Evolutionary conservation across 1,140 invertebrate species (phyloP), one percentile per base, ranked within the genome.

Genomic region (Ylistrum balloti): DNA sequence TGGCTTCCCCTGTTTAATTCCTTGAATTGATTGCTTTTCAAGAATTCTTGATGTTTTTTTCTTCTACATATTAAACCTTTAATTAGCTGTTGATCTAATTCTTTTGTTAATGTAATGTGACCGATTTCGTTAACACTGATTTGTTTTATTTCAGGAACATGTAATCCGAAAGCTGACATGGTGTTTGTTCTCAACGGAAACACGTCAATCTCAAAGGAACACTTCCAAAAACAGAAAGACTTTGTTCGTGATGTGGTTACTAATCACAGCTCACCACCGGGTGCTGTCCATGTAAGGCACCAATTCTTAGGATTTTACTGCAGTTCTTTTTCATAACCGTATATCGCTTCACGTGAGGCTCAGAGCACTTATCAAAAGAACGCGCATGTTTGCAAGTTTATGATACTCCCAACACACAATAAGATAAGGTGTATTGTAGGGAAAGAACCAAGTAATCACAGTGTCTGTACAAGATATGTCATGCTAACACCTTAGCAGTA

Each of bases 101-200:
- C n/a, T 28, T 74, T 74, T 74, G 56, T 74, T 74, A 74, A 74
- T 74, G n/a, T 74, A 28, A 74, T 74, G 56, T 74, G 22, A n/a
- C 56, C 22, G 22, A 28, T 74, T 74, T n/a, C 56, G n/a, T 74
- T 28, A 74, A 28, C 56, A 9, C 0, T n/a, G 56, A 28, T 74
- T 74, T n/a, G 56, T 74, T 89, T 89, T 86, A 35, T 34, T 89
- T 38, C 15, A 89, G 88, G 56, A 33, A 41, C 33, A 13, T 89
- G 88, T 89, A 86, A 89, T 85, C 88, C 88, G 20, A 86, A 33
- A 33, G 88, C 86, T 38, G 88, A 89, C 32, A 86, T 89, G 85
- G 74, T 86, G n/a, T 89, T 89, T 45, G 41, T 89, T 33, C 88
- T 89, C 10, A 85, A 89, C 85, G 85, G 88, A 32, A 74, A 86